Evolutionary conservation across 1,140 invertebrate species (phyloP).

Genomic region (Brachionus paranguensis): DNA sequence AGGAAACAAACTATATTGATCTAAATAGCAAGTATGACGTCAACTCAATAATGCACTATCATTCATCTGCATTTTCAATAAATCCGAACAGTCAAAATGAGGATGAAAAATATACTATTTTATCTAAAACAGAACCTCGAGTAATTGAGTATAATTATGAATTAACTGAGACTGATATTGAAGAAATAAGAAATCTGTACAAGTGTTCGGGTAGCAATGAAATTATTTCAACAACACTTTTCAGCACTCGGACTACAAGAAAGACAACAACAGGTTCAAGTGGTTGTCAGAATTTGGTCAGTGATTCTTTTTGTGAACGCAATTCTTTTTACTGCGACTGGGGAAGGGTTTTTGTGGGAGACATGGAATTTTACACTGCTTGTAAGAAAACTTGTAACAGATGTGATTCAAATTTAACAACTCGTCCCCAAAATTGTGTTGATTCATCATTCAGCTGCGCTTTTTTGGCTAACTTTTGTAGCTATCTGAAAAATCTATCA

Average conservation of each 20-base stretch:
- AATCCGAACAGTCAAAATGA: conserved; percentile 42
- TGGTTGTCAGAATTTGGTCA: neutral
- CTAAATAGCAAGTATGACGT: conserved; percentile 64
- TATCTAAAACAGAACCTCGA: neutral
- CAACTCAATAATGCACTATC: conserved; percentile 77
- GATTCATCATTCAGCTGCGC: neutral
- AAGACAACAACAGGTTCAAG: neutral
- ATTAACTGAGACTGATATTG: neutral
- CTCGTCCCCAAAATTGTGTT: neutral
- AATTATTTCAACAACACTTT: neutral
- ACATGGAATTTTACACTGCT: neutral
- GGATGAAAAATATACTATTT: conserved; percentile 61
- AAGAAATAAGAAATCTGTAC: neutral
- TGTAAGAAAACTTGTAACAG: neutral
- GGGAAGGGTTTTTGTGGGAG: neutral
- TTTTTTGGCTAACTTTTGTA: neutral
- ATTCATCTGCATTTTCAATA: conserved; percentile 65
- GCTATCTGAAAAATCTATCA: neutral
- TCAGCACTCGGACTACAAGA: neutral
- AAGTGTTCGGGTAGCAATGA: neutral
- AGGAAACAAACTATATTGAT: neutral
- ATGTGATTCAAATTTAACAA: neutral
- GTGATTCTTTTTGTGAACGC: neutral
- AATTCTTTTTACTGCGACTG: neutral
- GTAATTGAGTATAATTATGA: neutral